Base-by-base conservation (phyloP, 2,888 invertebrate genomes). In the Heliconius aoede region DNA sequence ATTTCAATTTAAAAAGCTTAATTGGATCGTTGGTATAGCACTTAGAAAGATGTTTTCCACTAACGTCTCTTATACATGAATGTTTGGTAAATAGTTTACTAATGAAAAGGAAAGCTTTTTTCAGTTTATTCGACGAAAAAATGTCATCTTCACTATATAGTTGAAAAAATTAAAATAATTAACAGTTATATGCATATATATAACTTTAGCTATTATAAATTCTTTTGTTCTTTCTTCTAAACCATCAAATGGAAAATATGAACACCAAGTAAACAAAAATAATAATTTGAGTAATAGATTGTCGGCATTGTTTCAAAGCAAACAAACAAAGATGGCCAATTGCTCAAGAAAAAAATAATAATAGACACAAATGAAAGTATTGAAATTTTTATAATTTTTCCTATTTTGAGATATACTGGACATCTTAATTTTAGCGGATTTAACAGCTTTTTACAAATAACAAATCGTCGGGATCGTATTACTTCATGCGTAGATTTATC, bases 401-500 rank as follows among this genome's bases (percentile, higher is more conserved):
- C 5, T 18, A 46, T 46, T 46, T 46, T 18, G 5, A 46, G 46
- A 46, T 46, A 46, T 40, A 18, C 7, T 18, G 46, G 18, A 1
- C 51, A 85, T 86, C 87, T 87, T 88, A 90, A 90, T 90, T 91
- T 91, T 91, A 90, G 90, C 90, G 88, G 88, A 90, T 89, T 87
- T 89, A 89, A 89, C 89, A 36, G 86, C 85, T 89, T 90, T 91
- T 91, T 89, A 92, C 89, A 88, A 85, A 85, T 89, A 88, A 92
- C 92, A 91, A 91, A 92, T 92, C 90, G 90, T 88, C 81, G 72
- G 90, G 90, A 91, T 91, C 89, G 91, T 91, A 93, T 93, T 93
- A 92, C 91, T 92, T 91, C 88, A 89, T 90, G 88, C 88, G 90
- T 90, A 91, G 93, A 93, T 93, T 93, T 93, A 93, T 93, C 86